phyloP scores from a whole-genome alignment of 1,140 invertebrate species.

The Wasmannia auropunctata region DNA sequence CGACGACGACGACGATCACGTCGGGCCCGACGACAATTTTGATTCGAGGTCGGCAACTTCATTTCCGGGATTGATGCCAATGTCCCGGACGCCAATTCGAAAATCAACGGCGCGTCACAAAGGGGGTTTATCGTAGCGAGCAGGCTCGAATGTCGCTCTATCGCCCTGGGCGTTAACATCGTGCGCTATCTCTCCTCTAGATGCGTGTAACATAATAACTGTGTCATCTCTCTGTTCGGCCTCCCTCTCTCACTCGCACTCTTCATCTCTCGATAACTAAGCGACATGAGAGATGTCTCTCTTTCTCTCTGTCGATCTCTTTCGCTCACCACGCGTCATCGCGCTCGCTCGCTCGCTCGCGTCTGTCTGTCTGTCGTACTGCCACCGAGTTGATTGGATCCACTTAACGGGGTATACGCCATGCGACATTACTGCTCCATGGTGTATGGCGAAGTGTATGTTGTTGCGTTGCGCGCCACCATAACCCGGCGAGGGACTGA shows the following conservation, averaged over 20 bases:
- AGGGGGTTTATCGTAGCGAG: slow-evolving; percentile 78
- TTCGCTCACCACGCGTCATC: slow-evolving; percentile 33
- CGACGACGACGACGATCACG: not conserved
- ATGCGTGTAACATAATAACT: slow-evolving; percentile 74
- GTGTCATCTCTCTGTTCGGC: slow-evolving; percentile 64
- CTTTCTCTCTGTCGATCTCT: slow-evolving; percentile 37
- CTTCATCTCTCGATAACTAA: slow-evolving; percentile 41
- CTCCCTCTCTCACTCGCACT: slow-evolving; percentile 61
- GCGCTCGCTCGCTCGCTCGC: slow-evolving; percentile 52
- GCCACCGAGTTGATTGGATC: slow-evolving; percentile 84
- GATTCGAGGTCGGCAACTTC: slow-evolving; percentile 78
- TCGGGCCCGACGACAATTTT: slow-evolving; percentile 52
- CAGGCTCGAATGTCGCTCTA: slow-evolving; percentile 70
- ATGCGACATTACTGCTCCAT: slow-evolving; percentile 83
- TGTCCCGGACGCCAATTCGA: slow-evolving; percentile 80
- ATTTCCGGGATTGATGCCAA: slow-evolving; percentile 81
- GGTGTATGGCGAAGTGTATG: slow-evolving; percentile 80
- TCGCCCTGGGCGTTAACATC: slow-evolving; percentile 77
- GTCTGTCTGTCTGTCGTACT: slow-evolving; percentile 71
- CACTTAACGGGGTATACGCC: slow-evolving; percentile 83
- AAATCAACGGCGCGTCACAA: slow-evolving; percentile 81
- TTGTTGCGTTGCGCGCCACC: slow-evolving; percentile 75
- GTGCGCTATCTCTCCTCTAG: slow-evolving; percentile 76
- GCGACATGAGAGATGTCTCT: slow-evolving; percentile 19
- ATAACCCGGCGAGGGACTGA: slow-evolving; percentile 69